phyloP scores from a whole-genome alignment of 2,113 vertebrate genomes.

The Camarhynchus parvulus region DNA sequence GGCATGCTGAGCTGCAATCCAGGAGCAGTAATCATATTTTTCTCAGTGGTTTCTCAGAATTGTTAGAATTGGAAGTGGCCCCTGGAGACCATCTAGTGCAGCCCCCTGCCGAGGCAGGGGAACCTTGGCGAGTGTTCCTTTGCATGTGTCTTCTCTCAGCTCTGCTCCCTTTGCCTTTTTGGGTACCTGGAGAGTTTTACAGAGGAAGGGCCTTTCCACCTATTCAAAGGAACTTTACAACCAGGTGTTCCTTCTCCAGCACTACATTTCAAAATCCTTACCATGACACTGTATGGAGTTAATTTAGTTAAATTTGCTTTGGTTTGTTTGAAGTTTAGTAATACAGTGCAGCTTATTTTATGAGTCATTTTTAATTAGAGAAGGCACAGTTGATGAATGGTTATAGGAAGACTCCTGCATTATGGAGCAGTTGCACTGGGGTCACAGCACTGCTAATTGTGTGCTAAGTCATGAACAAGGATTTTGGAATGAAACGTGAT shows the following conservation, averaged over 20 bases:
- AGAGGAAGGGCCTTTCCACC: not conserved
- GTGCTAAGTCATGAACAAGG: not conserved
- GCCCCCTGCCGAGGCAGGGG: not conserved
- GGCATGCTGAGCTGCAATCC: not conserved
- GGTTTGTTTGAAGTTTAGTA: conserved; percentile 18
- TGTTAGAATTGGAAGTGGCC: not conserved
- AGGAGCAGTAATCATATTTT: not conserved
- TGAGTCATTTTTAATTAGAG: conserved; percentile 64
- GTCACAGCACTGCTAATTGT: conserved; percentile 19
- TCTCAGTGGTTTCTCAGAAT: not conserved
- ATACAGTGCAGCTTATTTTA: not conserved
- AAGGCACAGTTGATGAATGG: not conserved
- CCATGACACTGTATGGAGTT: not conserved
- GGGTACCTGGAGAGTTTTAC: not conserved
- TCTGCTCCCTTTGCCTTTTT: not conserved
- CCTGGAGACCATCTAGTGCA: not conserved
- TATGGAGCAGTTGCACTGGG: not conserved
- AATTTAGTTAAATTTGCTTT: not conserved
- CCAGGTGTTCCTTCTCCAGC: not conserved
- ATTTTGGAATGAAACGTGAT: conserved; percentile 21
- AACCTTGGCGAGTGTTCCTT: not conserved
- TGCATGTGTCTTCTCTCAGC: not conserved
- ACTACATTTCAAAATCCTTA: not conserved
- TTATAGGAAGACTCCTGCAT: not conserved
- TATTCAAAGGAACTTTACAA: not conserved